A percentile compares a stretch with the other conserved stretches of the same genome.
phyloP scores from a whole-genome alignment of 2,113 vertebrate genomes.

The Sinocyclocheilus maitianheensis region DNA sequence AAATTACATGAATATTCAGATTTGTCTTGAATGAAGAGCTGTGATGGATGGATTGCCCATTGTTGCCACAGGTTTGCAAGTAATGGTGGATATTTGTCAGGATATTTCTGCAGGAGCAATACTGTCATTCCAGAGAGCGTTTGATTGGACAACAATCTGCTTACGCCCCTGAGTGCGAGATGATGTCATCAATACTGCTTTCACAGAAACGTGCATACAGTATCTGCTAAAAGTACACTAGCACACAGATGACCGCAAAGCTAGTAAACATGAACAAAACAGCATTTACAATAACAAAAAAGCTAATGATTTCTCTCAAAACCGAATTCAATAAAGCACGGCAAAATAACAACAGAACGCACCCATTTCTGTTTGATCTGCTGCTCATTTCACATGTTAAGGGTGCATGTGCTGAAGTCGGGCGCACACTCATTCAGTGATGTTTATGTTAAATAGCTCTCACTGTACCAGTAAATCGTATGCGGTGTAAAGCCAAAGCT shows the following conservation, averaged over 20 bases:
- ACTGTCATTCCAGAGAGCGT: neutral
- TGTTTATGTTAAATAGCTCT: neutral
- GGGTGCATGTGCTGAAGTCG: neutral
- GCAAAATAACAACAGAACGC: neutral
- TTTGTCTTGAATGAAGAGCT: neutral
- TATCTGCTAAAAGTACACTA: neutral
- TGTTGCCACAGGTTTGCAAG: neutral
- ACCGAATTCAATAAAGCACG: neutral
- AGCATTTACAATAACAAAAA: conserved; percentile 1
- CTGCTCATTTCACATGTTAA: neutral
- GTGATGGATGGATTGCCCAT: neutral
- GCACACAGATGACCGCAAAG: neutral
- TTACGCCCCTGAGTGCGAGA: neutral
- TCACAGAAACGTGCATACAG: neutral
- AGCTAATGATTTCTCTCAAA: neutral
- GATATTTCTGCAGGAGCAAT: neutral
- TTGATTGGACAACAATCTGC: conserved; percentile 5
- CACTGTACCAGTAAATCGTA: neutral
- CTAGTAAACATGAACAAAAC: neutral
- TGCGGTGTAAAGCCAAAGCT: neutral
- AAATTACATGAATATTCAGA: neutral
- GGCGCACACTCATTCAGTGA: neutral
- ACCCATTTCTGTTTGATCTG: neutral
- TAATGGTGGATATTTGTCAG: neutral
- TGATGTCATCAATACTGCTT: neutral